Conservation (phyloP, 2,797 vertebrate species). For the Calcarius lapponicus region DNA sequence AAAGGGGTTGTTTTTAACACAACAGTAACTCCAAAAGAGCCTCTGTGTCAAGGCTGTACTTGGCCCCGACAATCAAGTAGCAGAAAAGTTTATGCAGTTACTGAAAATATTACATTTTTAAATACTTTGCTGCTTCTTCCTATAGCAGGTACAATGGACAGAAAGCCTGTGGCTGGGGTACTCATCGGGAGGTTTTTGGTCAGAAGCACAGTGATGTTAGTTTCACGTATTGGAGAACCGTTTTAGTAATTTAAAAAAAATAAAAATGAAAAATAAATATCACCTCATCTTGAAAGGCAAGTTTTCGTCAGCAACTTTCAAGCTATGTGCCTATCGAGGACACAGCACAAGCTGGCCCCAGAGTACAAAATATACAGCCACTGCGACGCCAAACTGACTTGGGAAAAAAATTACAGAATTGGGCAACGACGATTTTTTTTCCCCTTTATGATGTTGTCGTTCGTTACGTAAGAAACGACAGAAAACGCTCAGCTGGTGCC, state of each 20-base stretch:
- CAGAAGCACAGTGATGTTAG: neutral
- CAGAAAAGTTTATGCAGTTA: neutral
- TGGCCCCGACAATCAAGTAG: neutral
- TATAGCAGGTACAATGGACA: neutral
- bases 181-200: neutral
- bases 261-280: neutral
- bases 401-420: neutral
- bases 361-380: neutral
- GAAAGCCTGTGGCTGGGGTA: no score
- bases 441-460: neutral
- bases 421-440: neutral
- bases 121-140: neutral
- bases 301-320: neutral
- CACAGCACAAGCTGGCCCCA: neutral
- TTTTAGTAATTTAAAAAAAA: neutral
- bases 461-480: neutral
- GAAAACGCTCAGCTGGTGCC: neutral
- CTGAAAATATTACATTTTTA: neutral
- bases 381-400: neutral
- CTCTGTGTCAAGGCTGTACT: neutral
- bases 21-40: neutral
- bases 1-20: neutral
- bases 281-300: neutral
- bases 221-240: fast-evolving
- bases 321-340: neutral